These are phyloP conservation scores for Leptoteleia sp. DNA, from an alignment of 1,140 invertebrate species.

Conservation along the genomic window DNA sequence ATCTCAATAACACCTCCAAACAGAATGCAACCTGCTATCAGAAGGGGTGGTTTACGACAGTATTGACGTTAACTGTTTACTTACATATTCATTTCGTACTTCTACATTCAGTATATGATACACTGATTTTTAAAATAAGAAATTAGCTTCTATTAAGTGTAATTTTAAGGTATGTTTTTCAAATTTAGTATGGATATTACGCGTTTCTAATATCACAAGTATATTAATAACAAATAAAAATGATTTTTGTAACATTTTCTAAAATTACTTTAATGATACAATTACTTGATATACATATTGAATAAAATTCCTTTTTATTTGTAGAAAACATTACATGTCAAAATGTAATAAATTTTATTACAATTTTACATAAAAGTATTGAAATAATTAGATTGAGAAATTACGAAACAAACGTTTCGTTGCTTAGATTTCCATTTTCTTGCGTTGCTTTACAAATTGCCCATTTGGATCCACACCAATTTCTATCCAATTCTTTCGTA, in stretches of 20 bases:
- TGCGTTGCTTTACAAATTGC: conserved; percentile 53
- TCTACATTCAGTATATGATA: too few relatives aligned
- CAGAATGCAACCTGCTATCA: conserved; percentile 85
- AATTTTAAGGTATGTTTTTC: background rate
- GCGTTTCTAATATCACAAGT: too few relatives aligned
- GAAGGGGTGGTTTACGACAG: conserved; percentile 83
- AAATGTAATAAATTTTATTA: too few relatives aligned
- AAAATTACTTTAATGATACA: too few relatives aligned
- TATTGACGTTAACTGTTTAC: conserved; percentile 76
- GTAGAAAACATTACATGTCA: too few relatives aligned
- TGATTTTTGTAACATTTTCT: too few relatives aligned
- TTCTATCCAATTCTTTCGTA: conserved; percentile 71
- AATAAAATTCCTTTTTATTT: too few relatives aligned
- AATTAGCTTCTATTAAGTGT: background rate
- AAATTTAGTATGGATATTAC: too few relatives aligned
- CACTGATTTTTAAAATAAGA: background rate
- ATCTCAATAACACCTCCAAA: conserved; percentile 97
- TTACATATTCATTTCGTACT: background rate
- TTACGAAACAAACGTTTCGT: conserved; percentile 9
- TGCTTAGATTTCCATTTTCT: conserved; percentile 30
- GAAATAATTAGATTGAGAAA: too few relatives aligned
- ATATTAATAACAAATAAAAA: too few relatives aligned
- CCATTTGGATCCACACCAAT: conserved; percentile 71
- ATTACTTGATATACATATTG: too few relatives aligned
- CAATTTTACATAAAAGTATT: too few relatives aligned